Percentiles rank a stretch among this genome's conserved stretches.
phyloP scores from a whole-genome alignment of 2,113 vertebrate species.

The Zapornia atra region DNA sequence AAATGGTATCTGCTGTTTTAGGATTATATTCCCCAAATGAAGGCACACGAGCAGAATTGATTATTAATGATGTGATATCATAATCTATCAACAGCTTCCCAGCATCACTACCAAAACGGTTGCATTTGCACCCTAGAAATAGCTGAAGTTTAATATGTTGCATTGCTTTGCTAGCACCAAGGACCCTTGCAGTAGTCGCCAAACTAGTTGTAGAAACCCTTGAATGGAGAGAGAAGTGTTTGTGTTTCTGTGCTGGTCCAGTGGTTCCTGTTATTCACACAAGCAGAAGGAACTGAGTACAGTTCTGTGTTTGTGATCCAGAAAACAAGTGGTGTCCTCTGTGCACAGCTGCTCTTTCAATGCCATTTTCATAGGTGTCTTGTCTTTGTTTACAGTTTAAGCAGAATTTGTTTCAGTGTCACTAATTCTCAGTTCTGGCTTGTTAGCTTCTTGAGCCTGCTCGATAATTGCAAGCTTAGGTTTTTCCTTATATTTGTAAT shows the following conservation, averaged over 20 bases:
- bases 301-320: not conserved
- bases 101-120: not conserved
- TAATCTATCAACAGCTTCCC: not conserved
- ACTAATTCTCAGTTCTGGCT: not conserved
- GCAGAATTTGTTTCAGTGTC: not conserved
- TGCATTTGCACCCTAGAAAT: not conserved
- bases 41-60: not conserved
- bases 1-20: fast-evolving
- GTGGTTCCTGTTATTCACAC: not conserved
- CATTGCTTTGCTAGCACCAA: not conserved
- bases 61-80: not conserved
- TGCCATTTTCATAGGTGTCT: not conserved
- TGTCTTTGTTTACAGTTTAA: conserved; percentile 23
- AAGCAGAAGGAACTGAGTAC: not conserved
- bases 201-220: not conserved
- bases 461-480: not conserved
- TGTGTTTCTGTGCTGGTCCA: not conserved
- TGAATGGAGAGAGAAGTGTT: not conserved
- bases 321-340: conserved; percentile 54
- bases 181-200: not conserved
- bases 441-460: conserved; percentile 60
- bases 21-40: not conserved
- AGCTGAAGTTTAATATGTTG: not conserved
- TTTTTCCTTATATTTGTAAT: not conserved
- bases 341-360: conserved; percentile 48